Base-by-base conservation (phyloP, 2,113 vertebrate species). In the Dromas ardeola region DNA sequence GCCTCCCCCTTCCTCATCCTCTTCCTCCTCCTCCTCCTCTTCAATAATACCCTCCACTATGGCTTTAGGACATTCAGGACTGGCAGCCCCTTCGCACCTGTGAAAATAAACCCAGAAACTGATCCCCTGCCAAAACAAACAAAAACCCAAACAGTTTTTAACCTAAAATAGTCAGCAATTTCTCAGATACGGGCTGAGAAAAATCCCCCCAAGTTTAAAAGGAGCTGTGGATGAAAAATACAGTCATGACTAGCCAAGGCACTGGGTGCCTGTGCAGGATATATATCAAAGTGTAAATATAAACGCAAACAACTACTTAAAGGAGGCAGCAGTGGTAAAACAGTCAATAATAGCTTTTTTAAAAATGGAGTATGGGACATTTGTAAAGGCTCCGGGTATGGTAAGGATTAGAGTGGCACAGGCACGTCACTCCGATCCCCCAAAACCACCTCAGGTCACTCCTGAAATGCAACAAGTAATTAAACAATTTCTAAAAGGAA, bases 11-110 rank as follows among this genome's bases (percentile, higher is more conserved):
- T 97, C 96, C 6, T 96, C 97, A 20, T 98, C 98, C 77, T 99
- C 99, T 2, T 99, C 99, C 8, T 99, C 99, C 49, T 99, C 99
- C 69, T 99, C 99, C 63, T 99, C 99, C 78, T 99, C 99, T 93
- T 99, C 99, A 98, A 99, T 99, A 82, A 99, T 99, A 63, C 98
- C 99, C 96, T 99, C 99, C 56, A 98, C 98, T 76, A 99, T 98
- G 98, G 99, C 98, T 89, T 99, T 99, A 76, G 99, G 98, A 88
- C 98, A 97, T 23, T 98, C 98, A 71, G 99, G 98, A 95, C 98
- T 99, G 69, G 98, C 98, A 93, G 98, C 97, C 87, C 98, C 99
- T 97, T 99, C 99, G 27, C 99, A 99, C 90, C 99, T 99, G 97
- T 20, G 62, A 70, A 95, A 45, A 85, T 15, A 96, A 88, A 86